Percentiles rank a stretch among this genome's conserved stretches.
These are phyloP conservation scores for Equus przewalskii DNA, from an alignment of 2,113 vertebrate genomes.

Conservation along the genomic window DNA sequence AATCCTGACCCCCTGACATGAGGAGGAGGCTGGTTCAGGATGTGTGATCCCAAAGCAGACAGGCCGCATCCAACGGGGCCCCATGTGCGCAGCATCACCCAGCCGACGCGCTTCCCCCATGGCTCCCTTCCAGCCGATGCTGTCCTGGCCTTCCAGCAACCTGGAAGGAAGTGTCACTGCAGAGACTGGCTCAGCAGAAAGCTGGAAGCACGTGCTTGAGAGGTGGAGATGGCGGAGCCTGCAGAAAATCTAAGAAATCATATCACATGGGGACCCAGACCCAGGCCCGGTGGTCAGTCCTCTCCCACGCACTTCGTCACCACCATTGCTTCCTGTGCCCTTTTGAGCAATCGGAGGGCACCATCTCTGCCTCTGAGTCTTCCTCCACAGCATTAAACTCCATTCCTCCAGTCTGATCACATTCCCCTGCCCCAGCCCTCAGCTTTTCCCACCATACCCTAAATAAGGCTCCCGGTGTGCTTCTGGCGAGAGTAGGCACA, in stretches of 20 bases:
- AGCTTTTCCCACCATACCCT: background rate
- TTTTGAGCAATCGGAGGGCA: background rate
- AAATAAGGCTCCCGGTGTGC: background rate
- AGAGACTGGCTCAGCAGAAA: conserved; percentile 73
- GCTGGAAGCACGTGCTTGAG: background rate
- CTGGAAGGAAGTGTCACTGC: background rate
- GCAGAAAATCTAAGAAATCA: background rate
- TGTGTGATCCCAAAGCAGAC: background rate
- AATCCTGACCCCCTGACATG: background rate
- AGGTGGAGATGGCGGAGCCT: background rate
- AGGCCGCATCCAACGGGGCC: background rate
- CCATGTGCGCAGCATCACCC: accelerated
- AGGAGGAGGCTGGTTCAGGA: background rate
- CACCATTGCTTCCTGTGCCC: background rate
- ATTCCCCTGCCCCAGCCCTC: background rate
- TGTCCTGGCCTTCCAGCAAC: background rate
- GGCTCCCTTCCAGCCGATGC: too few relatives aligned
- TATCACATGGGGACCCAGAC: background rate
- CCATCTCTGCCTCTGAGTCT: background rate
- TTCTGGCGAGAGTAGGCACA: background rate
- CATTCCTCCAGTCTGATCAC: background rate
- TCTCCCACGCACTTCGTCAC: background rate
- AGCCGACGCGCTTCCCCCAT: accelerated
- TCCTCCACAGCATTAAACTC: background rate
- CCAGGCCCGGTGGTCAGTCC: background rate